Percentiles rank a stretch among this genome's conserved stretches.
phyloP scores from a whole-genome alignment of 2,113 vertebrate species.

The Psammodynastes pulverulentus region DNA sequence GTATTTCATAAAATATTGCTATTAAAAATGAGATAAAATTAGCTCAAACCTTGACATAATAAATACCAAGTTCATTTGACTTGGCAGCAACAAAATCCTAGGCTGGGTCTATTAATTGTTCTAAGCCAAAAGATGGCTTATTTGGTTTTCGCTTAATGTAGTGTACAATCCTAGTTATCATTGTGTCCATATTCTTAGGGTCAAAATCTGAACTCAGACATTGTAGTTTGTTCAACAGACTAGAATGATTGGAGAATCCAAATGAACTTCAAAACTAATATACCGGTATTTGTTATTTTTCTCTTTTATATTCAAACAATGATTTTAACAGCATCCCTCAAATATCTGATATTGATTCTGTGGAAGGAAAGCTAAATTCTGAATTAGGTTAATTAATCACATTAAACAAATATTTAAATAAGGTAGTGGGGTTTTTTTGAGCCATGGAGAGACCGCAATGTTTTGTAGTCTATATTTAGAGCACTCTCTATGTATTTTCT shows the following conservation, averaged over 20 bases:
- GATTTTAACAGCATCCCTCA: background rate
- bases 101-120: background rate
- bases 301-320: background rate
- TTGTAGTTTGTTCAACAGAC: background rate
- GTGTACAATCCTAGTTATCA: background rate
- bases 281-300: background rate
- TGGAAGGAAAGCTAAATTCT: background rate
- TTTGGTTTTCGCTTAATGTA: background rate
- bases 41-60: background rate
- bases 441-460: background rate
- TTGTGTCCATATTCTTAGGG: background rate
- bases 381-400: background rate
- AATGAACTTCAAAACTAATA: background rate
- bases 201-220: background rate
- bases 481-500: background rate
- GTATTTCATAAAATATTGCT: background rate
- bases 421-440: background rate
- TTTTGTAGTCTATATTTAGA: background rate
- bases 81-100: background rate
- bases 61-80: background rate
- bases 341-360: background rate
- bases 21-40: background rate
- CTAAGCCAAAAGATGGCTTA: background rate
- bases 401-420: background rate
- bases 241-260: background rate